Base-by-base conservation (phyloP, 2,113 vertebrate species). In the Poeciliopsis turrubarensis region DNA sequence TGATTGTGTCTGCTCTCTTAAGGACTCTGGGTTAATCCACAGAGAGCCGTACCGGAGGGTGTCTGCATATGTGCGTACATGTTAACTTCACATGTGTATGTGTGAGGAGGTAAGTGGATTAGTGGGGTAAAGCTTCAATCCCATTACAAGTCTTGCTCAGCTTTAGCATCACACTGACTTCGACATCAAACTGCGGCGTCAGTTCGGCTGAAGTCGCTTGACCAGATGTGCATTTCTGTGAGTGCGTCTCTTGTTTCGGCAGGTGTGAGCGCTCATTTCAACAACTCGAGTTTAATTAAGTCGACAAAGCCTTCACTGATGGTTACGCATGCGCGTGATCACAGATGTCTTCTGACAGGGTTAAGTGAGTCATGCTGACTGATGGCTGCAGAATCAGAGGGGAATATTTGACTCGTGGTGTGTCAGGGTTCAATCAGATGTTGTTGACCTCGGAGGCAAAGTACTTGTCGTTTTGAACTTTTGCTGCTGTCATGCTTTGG, bases 61-160 rank as follows among this genome's bases (percentile, higher is more conserved):
- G 76, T 73, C 26, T 67, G 51, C 78, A 34, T 74, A 1, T 34
- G n/a, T 78, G 65, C 15, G 6, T 83, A 70, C 68, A 61, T 77
- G 32, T 79, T 57, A 75, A 78, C 63, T 70, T 70, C 47, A 5
- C 80, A 64, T 82, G 75, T 80, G 37, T 84, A 73, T 89, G 83
- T 84, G 80, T 90, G 77, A 69, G 60, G 57, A 77, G 74, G 75
- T 91, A 90, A 93, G 77, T 91, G 87, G 92, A 93, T 93, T 91
- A 92, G 72, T 15, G 27, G 73, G 70, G 44, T 90, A 89, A 93
- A 89, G 39, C 88, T 75, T 87, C 83, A 91, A 91, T 92, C 91
- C 67, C 83, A 90, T 93, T 91, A 92, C 86, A 79, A 73, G 71
- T 72, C 83, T 68, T 27, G 19, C 77, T 80, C 76, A 9, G 39